phyloP scores from a whole-genome alignment of 2,888 invertebrate genomes.

The Mythimna impura region DNA sequence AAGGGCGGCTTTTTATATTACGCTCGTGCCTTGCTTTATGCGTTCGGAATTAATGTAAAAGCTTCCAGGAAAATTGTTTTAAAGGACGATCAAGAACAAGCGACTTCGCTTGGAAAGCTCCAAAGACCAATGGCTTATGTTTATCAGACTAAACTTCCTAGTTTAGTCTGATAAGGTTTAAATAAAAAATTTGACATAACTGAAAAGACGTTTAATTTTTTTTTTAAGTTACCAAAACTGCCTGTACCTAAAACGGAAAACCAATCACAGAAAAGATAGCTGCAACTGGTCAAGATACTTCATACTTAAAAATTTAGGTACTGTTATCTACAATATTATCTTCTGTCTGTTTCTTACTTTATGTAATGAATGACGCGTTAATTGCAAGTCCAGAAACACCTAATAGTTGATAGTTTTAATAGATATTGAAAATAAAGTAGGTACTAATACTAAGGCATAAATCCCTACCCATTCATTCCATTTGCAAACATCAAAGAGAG shows the following conservation, averaged over 20 bases:
- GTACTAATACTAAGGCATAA: no score
- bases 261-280: no score
- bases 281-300: neutral
- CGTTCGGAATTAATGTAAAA: conserved; percentile 5
- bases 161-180: no score
- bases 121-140: neutral
- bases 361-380: neutral
- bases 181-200: no score
- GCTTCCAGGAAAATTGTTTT: neutral
- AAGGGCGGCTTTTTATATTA: conserved; percentile 30
- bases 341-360: neutral
- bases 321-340: neutral
- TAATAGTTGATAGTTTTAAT: no score
- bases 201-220: no score
- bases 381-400: neutral
- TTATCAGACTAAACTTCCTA: no score
- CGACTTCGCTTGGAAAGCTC: neutral
- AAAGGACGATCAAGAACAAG: neutral
- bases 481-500: neutral
- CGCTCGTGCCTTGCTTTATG: neutral
- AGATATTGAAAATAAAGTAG: no score
- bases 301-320: neutral
- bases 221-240: neutral
- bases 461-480: neutral
- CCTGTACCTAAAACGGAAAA: neutral